Evolutionary conservation across 2,113 vertebrate genomes (phyloP).

Genomic region (Pseudorhombus dupliciocellatus): DNA sequence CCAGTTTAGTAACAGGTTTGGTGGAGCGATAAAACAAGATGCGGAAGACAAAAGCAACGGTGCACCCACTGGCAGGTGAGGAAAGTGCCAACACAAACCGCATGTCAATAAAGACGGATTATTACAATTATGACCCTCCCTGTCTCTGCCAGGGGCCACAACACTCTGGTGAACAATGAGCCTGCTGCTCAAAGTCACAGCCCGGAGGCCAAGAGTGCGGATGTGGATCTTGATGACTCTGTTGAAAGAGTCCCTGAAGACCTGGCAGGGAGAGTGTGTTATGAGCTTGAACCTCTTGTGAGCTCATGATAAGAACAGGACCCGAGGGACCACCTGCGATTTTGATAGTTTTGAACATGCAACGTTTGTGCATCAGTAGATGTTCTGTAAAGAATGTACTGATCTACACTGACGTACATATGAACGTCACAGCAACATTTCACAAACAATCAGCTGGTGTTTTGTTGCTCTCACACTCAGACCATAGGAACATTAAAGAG

Average conservation of each 20-base stretch:
- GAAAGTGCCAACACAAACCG: background rate
- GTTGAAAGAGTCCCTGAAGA: constrained; percentile 63
- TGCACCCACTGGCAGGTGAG: constrained; percentile 47
- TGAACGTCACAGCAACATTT: background rate
- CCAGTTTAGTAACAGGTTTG: constrained; percentile 59
- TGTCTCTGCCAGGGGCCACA: constrained; percentile 32
- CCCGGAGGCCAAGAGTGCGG: constrained; percentile 12
- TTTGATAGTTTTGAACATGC: background rate
- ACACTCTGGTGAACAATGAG: constrained; percentile 27
- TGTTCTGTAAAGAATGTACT: background rate
- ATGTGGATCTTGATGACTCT: constrained; percentile 28
- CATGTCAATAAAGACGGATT: no score
- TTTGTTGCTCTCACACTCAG: constrained; percentile 6
- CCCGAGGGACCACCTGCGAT: background rate
- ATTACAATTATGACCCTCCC: background rate
- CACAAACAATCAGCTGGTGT: background rate
- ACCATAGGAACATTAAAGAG: background rate
- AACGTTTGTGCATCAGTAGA: background rate
- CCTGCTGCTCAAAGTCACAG: background rate
- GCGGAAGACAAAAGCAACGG: constrained; percentile 48
- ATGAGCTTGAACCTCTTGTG: constrained; percentile 74
- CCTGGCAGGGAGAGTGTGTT: constrained; percentile 71
- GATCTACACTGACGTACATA: background rate
- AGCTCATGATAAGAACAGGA: constrained; percentile 23
- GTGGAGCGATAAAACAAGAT: constrained; percentile 45